phyloP scores from a whole-genome alignment of 2,888 invertebrate genomes.

The Synergus laeviventris region DNA sequence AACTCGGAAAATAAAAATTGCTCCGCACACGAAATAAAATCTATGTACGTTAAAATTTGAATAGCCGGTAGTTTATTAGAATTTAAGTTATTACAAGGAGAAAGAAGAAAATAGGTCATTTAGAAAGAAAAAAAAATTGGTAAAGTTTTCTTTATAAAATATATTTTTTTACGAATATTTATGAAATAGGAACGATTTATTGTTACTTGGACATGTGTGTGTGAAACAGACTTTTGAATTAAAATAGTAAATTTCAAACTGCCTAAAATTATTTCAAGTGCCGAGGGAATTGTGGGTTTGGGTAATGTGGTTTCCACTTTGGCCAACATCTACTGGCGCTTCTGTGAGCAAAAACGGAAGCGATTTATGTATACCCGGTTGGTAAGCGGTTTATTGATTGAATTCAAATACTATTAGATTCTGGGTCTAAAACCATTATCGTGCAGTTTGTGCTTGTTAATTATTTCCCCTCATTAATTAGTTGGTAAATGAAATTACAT shows the following conservation, averaged over 20 bases:
- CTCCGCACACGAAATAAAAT: neutral
- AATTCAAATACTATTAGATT: constrained; percentile 29
- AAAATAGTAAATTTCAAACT: neutral
- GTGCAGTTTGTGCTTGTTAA: constrained; percentile 28
- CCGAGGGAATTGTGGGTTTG: constrained; percentile 12
- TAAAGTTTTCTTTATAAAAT: neutral
- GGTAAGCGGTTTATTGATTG: constrained; percentile 39
- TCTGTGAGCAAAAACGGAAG: constrained; percentile 30
- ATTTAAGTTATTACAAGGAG: neutral
- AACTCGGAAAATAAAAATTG: constrained; percentile 2
- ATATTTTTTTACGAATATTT: neutral
- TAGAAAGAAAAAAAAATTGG: neutral
- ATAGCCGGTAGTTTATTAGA: neutral
- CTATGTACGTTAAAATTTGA: neutral
- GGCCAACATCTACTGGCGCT: constrained; percentile 33
- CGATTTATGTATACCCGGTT: constrained; percentile 31
- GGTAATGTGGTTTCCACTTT: constrained; percentile 17
- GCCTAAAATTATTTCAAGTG: constrained; percentile 8
- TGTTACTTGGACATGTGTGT: neutral
- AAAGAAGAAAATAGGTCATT: neutral
- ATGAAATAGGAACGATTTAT: neutral
- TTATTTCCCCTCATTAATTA: constrained; percentile 31
- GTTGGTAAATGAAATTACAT: neutral
- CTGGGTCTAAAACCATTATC: constrained; percentile 14
- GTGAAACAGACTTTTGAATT: neutral